phyloP scores from a whole-genome alignment of 2,113 vertebrate genomes.

The Acanthochromis polyacanthus region DNA sequence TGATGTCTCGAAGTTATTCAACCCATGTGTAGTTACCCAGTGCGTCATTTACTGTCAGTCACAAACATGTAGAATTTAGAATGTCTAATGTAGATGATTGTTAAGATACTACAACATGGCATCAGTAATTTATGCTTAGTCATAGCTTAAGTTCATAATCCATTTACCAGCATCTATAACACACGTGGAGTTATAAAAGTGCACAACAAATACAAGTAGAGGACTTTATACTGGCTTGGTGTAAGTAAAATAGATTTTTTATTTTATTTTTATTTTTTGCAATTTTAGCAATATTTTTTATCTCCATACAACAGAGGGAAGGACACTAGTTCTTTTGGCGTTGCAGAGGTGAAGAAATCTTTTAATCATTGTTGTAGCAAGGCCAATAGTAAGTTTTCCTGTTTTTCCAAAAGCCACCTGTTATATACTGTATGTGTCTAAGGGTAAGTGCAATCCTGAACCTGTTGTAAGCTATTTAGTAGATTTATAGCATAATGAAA shows the following conservation, averaged over 20 bases:
- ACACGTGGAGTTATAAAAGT: not conserved
- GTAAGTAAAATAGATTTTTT: not conserved
- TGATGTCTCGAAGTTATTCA: not conserved
- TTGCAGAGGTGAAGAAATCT: no score
- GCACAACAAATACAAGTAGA: no score
- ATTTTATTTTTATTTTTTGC: not conserved
- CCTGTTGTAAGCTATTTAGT: slow-evolving; percentile 35
- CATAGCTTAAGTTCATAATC: not conserved
- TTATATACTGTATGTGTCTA: slow-evolving; percentile 13
- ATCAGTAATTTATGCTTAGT: not conserved
- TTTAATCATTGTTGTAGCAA: no score
- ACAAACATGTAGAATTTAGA: not conserved
- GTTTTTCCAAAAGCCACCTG: not conserved
- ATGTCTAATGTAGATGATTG: not conserved
- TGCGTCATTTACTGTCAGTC: not conserved
- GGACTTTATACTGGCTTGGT: no score
- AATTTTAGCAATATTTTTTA: no score
- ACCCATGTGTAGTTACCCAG: not conserved
- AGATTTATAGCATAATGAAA: slow-evolving; percentile 24
- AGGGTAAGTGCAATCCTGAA: not conserved
- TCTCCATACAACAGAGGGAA: no score
- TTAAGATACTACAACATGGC: not conserved
- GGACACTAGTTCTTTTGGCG: no score
- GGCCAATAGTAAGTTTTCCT: not conserved
- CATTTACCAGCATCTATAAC: not conserved